Percentiles rank a stretch among this genome's conserved stretches.
These are phyloP conservation scores for Malurus leucopterus DNA, from an alignment of 2,797 vertebrate genomes.

Conservation along the genomic window DNA sequence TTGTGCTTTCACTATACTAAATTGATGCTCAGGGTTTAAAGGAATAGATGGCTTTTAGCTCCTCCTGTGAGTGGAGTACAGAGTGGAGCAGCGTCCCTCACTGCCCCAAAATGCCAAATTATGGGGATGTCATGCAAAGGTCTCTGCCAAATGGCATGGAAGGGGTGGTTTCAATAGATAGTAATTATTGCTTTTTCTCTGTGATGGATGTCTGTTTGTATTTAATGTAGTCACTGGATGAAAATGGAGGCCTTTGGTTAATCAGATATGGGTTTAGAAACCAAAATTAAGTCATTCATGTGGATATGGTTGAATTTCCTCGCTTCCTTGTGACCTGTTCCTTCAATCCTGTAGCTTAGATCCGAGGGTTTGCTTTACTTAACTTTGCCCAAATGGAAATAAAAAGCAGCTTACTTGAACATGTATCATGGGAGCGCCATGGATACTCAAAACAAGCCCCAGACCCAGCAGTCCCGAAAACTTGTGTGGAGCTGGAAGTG, in stretches of 20 bases:
- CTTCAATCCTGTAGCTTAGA: constrained; percentile 21
- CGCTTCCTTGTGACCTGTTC: constrained; percentile 6
- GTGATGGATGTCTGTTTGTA: background rate
- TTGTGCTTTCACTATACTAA: background rate
- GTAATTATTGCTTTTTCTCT: background rate
- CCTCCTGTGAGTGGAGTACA: background rate
- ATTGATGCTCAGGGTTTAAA: background rate
- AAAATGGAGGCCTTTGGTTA: constrained; percentile 21
- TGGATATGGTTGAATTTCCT: constrained; percentile 34
- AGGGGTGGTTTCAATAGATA: background rate
- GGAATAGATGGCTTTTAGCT: background rate
- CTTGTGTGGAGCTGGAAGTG: background rate
- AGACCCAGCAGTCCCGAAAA: constrained; percentile 4
- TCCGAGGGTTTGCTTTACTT: constrained; percentile 33
- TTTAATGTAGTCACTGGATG: background rate
- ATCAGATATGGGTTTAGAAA: constrained; percentile 26
- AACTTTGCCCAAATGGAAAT: constrained; percentile 23
- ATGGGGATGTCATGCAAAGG: background rate
- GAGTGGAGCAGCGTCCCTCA: background rate
- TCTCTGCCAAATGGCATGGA: background rate
- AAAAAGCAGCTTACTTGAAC: constrained; percentile 35
- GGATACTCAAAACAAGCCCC: constrained; percentile 28
- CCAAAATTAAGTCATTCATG: constrained; percentile 7
- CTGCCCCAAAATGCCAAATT: background rate
- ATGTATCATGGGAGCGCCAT: background rate